A percentile compares a stretch with the other conserved stretches of the same genome.
Evolutionary conservation across 2,113 vertebrate species (phyloP).

Genomic region (Ceyx margarethae): DNA sequence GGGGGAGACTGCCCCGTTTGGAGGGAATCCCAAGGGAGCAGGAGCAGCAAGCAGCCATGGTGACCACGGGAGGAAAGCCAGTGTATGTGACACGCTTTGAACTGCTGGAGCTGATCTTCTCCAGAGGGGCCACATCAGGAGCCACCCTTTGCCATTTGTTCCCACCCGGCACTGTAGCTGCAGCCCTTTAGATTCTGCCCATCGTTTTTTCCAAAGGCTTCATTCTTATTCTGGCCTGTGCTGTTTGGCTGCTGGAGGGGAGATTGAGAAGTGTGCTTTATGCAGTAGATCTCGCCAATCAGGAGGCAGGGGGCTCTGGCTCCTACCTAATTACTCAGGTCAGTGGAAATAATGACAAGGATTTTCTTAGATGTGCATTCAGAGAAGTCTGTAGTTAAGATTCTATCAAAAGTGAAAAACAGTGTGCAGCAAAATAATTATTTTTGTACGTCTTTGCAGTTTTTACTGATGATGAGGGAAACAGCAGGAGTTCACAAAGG

Average conservation of each 20-base stretch:
- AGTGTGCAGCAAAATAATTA: constrained; percentile 69
- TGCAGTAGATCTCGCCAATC: not conserved
- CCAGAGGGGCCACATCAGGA: not conserved
- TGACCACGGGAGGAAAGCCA: not conserved
- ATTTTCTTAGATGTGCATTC: constrained; percentile 59
- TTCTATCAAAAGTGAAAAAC: constrained; percentile 64
- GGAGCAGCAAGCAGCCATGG: accelerated
- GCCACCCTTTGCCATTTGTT: not conserved
- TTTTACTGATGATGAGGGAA: constrained; percentile 41
- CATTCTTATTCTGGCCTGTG: not conserved
- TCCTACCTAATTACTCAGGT: constrained; percentile 64
- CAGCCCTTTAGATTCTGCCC: not conserved
- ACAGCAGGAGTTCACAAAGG: constrained; percentile 35
- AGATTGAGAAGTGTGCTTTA: not conserved
- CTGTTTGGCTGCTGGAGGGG: not conserved
- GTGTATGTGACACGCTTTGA: accelerated
- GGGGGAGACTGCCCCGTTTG: not conserved
- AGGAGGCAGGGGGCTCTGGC: constrained; percentile 4
- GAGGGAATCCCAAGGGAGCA: not conserved
- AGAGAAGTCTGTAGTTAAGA: constrained; percentile 44
- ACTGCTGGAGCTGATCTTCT: not conserved
- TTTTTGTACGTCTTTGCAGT: constrained; percentile 58
- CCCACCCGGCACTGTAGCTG: not conserved
- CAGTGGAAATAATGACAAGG: constrained; percentile 58
- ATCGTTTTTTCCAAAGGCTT: not conserved